Base-by-base conservation (phyloP, 2,888 invertebrate species). In the Phortica okadai region DNA sequence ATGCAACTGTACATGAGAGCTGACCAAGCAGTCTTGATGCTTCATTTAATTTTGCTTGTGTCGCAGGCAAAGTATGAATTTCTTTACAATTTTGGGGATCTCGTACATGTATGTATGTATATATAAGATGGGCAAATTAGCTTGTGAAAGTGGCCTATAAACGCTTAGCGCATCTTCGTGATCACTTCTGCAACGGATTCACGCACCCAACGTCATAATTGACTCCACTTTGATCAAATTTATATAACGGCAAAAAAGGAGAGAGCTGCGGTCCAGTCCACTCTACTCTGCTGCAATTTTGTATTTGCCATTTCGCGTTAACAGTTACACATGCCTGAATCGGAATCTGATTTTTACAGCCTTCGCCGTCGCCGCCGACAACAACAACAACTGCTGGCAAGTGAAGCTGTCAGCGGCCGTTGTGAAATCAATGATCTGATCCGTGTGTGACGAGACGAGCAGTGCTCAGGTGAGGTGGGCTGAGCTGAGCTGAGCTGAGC, bases 251-350 rank as follows among this genome's bases (percentile, higher is more conserved):
- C 80, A 80, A 83, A 84, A 82, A 80, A 76, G 56, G 76, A 59
- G 56, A 54, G 66, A 59, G 74, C 25, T 74, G 76, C 10, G 56
- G n/a, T 62, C 10, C 8, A 50, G 1, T 50, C 10, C 10, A 14
- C 5, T 50, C 2, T 1, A 14, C 50, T 3, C 2, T 2, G 50
- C 14, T 50, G 50, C 8, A 50, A 6, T 8, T 50, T 66, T 72
- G 74, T 16, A 77, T 81, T 82, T 86, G 82, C 85, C 84, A 83
- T 87, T 85, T 85, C 80, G 83, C 82, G 82, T 81, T 74, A 77
- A 74, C 21, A 73, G 56, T 41, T 25, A 16, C 33, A 73, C 25
- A 62, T 62, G 25, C 16, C 62, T 25, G 62, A 62, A 62, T 62
- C 50, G 50, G 50, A 50, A 50, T 50, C 6, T 50, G 10, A 14